A percentile compares a stretch with the other conserved stretches of the same genome.
phyloP scores from a whole-genome alignment of 2,888 invertebrate species.

The Keiferia lycopersicella region DNA sequence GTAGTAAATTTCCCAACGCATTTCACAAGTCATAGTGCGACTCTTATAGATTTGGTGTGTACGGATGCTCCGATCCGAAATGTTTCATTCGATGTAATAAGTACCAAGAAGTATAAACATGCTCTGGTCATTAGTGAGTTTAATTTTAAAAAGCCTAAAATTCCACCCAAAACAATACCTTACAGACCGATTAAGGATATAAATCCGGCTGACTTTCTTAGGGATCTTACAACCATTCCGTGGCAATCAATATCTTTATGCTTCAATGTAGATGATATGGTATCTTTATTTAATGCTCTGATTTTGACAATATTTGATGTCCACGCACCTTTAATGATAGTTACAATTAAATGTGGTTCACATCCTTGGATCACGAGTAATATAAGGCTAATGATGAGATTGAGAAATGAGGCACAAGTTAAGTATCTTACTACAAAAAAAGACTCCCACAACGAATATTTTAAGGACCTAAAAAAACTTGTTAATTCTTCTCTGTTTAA shows the following conservation, averaged over 20 bases:
- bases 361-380: constrained; percentile 7
- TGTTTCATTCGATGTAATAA: constrained; percentile 6
- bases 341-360: neutral
- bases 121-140: constrained; percentile 1
- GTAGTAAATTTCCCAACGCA: no score
- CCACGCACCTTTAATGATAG: neutral
- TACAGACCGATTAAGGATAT: constrained; percentile 18
- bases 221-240: no score
- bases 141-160: constrained; percentile 14
- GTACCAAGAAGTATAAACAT: constrained; percentile 8
- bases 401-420: constrained; percentile 11
- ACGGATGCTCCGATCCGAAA: constrained; percentile 1
- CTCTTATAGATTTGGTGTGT: constrained; percentile 9
- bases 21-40: neutral
- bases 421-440: neutral
- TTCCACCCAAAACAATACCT: neutral
- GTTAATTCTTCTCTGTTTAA: constrained; percentile 9
- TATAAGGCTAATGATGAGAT: constrained; percentile 11
- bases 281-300: neutral
- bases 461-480: constrained; percentile 7
- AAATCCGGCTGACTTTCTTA: neutral
- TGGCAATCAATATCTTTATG: neutral
- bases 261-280: neutral
- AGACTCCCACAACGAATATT: constrained; percentile 11
- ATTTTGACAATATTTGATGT: neutral